Conservation (phyloP, 2,888 invertebrate genomes). For the Drosophila vallismaia region DNA sequence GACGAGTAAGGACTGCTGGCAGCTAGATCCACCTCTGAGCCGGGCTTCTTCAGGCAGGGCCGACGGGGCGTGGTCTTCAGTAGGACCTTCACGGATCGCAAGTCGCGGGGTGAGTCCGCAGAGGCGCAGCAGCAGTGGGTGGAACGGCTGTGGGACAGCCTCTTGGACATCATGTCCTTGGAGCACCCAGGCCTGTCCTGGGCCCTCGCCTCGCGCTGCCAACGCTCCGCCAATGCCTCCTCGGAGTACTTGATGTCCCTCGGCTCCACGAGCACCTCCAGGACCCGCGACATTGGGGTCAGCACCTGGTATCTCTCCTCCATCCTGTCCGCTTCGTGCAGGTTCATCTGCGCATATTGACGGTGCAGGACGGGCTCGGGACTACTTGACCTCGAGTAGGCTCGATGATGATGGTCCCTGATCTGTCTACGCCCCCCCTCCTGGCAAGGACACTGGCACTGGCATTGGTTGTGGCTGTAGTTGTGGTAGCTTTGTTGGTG, state of each 20-base stretch:
- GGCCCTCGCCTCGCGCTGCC: neutral
- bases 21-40: neutral
- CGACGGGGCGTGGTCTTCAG: neutral
- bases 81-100: neutral
- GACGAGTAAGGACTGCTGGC: neutral
- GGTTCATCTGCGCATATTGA: neutral
- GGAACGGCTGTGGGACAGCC: too few species aligned
- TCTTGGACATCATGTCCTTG: too few species aligned
- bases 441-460: too few species aligned
- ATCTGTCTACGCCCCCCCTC: too few species aligned
- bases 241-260: neutral
- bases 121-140: too few species aligned
- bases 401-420: neutral
- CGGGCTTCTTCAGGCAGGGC: neutral
- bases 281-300: neutral
- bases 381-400: neutral
- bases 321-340: neutral
- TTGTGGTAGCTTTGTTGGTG: too few species aligned
- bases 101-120: too few species aligned
- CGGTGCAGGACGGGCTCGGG: neutral
- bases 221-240: neutral
- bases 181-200: too few species aligned
- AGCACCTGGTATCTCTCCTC: neutral
- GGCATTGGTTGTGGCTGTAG: too few species aligned
- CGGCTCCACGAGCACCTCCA: neutral